Evolutionary conservation across 2,888 invertebrate genomes (phyloP), one percentile per base, ranked within the genome.

Genomic region (Formica aserva): DNA sequence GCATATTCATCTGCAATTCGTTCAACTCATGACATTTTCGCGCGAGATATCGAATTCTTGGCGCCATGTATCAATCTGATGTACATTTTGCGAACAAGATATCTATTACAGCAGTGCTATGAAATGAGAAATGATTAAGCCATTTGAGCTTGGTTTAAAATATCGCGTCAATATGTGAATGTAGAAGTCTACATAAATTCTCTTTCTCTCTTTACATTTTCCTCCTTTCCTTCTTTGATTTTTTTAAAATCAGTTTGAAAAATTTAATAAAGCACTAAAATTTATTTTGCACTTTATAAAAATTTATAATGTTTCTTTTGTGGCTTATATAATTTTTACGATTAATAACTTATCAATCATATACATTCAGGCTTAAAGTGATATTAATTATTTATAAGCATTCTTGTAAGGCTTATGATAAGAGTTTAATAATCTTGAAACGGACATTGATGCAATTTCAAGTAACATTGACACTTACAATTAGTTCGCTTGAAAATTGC

Each of bases 401-500:
- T 72, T 60, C 13, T 35, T 55, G 18, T 26, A 26, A 52, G 8
- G 2, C 2, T 52, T 52, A n/a, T 6, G 48, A 8, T 8, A 52
- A 52, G 52, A 52, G 8, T 52, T 52, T 62, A 41, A 41, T 29
- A 63, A 32, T 45, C 29, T 75, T 32, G 45, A 63, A 67, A 1
- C n/a, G n/a, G 11, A n/a, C 1, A 35, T 63, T 4, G 38, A 26
- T 52, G 15, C 66, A 66, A 67, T 66, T 62, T 38, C 13, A 66
- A 52, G 5, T 48, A 48, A 76, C 32, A 35, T 18, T 22, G 45
- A 45, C 18, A 13, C 62, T 52, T 13, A 5, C 15, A 67, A 22
- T 76, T 48, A 48, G 13, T 76, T 65, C 18, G 48, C 26, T 11
- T 26, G 48, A 66, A 69, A 78, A 78, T 69, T 69, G 57, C 15